Evolutionary conservation across 2,888 invertebrate genomes (phyloP), one percentile per base, ranked within the genome.

Genomic region (Balanococcus diminutus): DNA sequence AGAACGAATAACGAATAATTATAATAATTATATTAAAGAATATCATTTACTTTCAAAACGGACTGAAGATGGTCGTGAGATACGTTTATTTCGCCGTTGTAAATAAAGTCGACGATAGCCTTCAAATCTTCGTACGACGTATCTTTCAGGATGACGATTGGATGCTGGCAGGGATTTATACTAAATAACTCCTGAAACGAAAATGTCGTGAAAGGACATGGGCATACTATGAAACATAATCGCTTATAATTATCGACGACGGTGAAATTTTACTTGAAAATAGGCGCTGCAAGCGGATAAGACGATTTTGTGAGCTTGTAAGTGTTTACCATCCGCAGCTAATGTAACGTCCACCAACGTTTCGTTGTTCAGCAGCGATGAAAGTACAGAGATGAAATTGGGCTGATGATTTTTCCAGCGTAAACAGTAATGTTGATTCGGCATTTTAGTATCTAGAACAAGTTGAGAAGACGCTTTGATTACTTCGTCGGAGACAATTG

Each of bases 371-470:
- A 96, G 91, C 88, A 97, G 91, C 88, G 93, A 94, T 72, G 96
- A 95, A 91, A 97, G 96, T 89, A 96, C 96, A 9, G 95, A 95
- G 89, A 96, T 96, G 90, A 97, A 95, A 90, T 97, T 97, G 84
- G 96, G 96, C 90, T 96, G 96, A 92, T 97, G 96, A 92, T 96
- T 96, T 91, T 97, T 97, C 97, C 97, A 97, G 89, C 96, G 91
- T 88, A 95, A 91, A 89, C 95, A 95, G 89, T 95, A 95, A 89
- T 95, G 95, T 90, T 95, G 95, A 89, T 92, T 92, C 88, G 92
- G 91, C 94, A 93, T 94, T 85, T 19, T 42, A 16, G 22, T 2
- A 19, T 0, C 67, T 61, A 19, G 1, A 56, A 61, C 61, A 6
- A 11, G 32, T 46, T 46, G 46, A 46, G 1, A n/a, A 46, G 14